These are phyloP conservation scores for Resseliella maxima DNA, from an alignment of 2,888 invertebrate species.

Conservation along the genomic window DNA sequence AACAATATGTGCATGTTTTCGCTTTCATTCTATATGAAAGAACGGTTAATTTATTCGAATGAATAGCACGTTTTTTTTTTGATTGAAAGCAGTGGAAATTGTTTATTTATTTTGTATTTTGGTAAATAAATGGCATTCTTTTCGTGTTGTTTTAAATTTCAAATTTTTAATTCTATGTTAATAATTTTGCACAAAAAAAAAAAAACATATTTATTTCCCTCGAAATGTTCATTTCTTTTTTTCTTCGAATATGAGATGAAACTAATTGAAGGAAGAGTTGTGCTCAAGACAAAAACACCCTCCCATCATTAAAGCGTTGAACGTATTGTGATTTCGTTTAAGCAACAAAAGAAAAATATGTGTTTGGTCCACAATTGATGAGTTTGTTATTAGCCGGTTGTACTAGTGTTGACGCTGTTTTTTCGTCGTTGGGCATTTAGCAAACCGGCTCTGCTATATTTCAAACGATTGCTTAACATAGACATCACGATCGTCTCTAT, in stretches of 20 bases:
- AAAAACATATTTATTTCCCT: too few species aligned
- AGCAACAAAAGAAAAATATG: background rate
- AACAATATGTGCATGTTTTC: background rate
- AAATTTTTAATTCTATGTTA: background rate
- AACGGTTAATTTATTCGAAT: background rate
- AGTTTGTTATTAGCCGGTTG: background rate
- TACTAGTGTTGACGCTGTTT: background rate
- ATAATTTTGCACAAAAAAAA: background rate
- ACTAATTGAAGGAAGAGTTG: background rate
- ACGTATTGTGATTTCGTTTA: background rate
- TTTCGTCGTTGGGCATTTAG: background rate
- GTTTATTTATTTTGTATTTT: background rate
- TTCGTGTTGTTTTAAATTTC: background rate
- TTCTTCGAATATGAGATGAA: background rate
- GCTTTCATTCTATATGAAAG: background rate
- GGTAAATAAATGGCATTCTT: too few species aligned
- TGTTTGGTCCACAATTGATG: conserved; percentile 49
- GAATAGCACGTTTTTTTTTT: background rate
- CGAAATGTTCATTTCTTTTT: too few species aligned
- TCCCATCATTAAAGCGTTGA: background rate
- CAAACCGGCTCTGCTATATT: background rate
- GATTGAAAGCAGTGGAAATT: background rate
- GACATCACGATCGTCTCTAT: background rate
- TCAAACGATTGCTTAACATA: background rate
- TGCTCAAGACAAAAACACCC: background rate